Evolutionary conservation across 2,888 invertebrate genomes (phyloP).

Genomic region (Maniola hyperantus): DNA sequence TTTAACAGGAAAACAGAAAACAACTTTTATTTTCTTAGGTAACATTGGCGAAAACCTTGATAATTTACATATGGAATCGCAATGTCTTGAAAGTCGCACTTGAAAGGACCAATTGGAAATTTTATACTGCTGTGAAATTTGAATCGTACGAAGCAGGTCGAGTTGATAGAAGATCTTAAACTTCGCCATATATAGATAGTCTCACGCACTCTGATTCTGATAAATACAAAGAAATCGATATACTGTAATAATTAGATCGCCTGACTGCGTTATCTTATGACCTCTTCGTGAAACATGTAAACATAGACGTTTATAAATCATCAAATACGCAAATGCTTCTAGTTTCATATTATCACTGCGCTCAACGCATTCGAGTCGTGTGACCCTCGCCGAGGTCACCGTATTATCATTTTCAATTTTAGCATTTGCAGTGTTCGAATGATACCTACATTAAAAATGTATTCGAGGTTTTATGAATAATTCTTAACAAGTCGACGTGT

Average conservation of each 20-base stretch:
- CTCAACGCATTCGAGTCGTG: conserved; percentile 6
- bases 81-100: conserved; percentile 18
- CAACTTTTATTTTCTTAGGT: conserved; percentile 4
- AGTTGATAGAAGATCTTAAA: conserved; percentile 1
- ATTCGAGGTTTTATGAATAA: conserved; percentile 39
- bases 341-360: conserved; percentile 22
- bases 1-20: conserved; percentile 24
- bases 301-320: conserved; percentile 16
- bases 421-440: conserved; percentile 37
- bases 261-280: conserved; percentile 57
- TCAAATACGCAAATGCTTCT: conserved; percentile 26
- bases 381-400: conserved; percentile 25
- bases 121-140: conserved; percentile 22
- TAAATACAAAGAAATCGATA: conserved; percentile 4
- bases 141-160: conserved; percentile 12
- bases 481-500: conserved; percentile 23
- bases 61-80: conserved; percentile 22
- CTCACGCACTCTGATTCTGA: background rate
- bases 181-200: background rate
- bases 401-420: conserved; percentile 10
- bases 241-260: conserved; percentile 48
- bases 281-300: conserved; percentile 55
- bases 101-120: conserved; percentile 12
- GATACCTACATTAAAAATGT: conserved; percentile 31
- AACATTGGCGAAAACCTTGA: conserved; percentile 30